Evolutionary conservation across 1,140 invertebrate species (phyloP).

Genomic region (Drosophila auraria): DNA sequence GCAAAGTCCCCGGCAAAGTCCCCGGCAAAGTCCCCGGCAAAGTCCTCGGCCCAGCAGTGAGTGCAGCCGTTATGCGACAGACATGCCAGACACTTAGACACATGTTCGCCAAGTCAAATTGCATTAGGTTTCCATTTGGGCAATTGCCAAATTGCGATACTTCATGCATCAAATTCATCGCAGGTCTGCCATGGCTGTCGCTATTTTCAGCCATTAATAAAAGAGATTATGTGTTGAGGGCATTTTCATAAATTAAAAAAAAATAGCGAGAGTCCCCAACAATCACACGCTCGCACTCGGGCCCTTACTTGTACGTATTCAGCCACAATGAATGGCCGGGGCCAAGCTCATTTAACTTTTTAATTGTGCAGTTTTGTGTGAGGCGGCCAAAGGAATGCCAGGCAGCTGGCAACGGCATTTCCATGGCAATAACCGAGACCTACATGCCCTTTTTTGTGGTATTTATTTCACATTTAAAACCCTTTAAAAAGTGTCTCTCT

Average conservation of each 20-base stretch:
- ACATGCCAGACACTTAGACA: constrained; percentile 55
- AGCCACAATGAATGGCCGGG: constrained; percentile 43
- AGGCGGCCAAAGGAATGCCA: constrained; percentile 44
- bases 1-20: constrained; percentile 20
- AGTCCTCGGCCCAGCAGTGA: constrained; percentile 18
- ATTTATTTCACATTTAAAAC: background rate
- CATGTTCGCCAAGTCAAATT: constrained; percentile 58
- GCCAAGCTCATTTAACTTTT: constrained; percentile 76
- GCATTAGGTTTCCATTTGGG: constrained; percentile 51
- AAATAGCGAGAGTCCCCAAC: constrained; percentile 24
- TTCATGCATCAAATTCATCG: constrained; percentile 10
- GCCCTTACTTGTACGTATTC: constrained; percentile 7
- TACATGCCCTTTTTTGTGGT: constrained; percentile 1
- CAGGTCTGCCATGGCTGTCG: background rate
- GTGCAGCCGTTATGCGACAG: constrained; percentile 46
- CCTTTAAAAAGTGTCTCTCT: background rate
- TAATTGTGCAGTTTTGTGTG: constrained; percentile 76
- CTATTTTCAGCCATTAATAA: constrained; percentile 64
- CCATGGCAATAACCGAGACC: background rate
- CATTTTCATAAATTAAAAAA: constrained; percentile 58
- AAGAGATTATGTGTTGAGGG: constrained; percentile 55
- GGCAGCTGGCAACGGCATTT: constrained; percentile 16
- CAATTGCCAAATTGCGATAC: constrained; percentile 42
- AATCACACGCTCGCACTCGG: constrained; percentile 25
- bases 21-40: constrained; percentile 22